Percentiles rank a stretch among this genome's conserved stretches.
Evolutionary conservation across 2,888 invertebrate species (phyloP).

Genomic region (Parnassius mnemosyne): DNA sequence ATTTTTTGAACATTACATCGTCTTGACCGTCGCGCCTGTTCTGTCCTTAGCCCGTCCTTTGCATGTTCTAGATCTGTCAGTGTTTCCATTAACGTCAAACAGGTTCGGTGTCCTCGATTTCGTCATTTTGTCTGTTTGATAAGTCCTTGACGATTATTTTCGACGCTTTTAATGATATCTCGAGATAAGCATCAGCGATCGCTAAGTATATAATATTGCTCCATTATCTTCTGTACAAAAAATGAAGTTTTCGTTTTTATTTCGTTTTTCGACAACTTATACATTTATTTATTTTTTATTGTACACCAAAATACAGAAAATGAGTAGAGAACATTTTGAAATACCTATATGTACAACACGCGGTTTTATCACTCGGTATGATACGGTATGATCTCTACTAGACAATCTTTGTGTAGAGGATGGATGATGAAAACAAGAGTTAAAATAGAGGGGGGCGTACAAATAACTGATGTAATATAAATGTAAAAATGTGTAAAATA

Average conservation of each 20-base stretch:
- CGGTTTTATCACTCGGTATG: too few relatives aligned
- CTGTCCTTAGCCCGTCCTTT: slow-evolving; percentile 10
- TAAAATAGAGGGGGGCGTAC: too few relatives aligned
- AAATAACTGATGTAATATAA: too few relatives aligned
- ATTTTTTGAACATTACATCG: neutral
- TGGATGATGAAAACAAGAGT: too few relatives aligned
- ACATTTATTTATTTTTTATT: too few relatives aligned
- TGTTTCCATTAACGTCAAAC: slow-evolving; percentile 11
- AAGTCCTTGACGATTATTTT: slow-evolving; percentile 3
- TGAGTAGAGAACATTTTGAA: too few relatives aligned
- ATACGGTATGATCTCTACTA: too few relatives aligned
- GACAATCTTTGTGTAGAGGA: too few relatives aligned
- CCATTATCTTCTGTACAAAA: slow-evolving; percentile 2
- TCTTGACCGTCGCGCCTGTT: neutral
- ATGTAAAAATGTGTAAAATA: too few relatives aligned
- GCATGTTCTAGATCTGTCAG: slow-evolving; percentile 25
- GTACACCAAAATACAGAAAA: too few relatives aligned
- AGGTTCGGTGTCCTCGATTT: slow-evolving; percentile 11
- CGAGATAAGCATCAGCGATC: slow-evolving; percentile 7
- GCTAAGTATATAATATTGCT: neutral
- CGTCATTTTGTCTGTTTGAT: slow-evolving; percentile 17
- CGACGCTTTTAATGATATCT: slow-evolving; percentile 9
- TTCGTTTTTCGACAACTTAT: neutral
- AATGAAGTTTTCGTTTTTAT: slow-evolving; percentile 2
- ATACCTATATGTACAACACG: too few relatives aligned